Evolutionary conservation across 2,113 vertebrate genomes (phyloP), one percentile per base, ranked within the genome.

Genomic region (Oplegnathus fasciatus): DNA sequence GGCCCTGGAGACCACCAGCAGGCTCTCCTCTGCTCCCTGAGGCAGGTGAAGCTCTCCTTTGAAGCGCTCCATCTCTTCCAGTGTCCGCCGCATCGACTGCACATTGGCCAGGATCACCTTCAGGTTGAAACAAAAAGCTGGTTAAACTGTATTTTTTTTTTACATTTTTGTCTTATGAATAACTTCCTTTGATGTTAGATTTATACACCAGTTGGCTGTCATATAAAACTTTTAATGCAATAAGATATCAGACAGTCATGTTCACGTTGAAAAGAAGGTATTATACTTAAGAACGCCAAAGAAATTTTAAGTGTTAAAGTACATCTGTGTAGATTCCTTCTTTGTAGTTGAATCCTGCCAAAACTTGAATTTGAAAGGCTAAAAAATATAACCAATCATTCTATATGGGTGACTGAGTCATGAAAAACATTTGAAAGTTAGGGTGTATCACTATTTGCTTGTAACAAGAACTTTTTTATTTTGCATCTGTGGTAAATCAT

Each of bases 81-180:
- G 82, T 1, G 94, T 95, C 80, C 93, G 96, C 92, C 93, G 96
- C 96, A 98, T 98, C 17, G 96, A 95, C 74, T 88, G 93, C 64
- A 98, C 78, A n/a, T 96, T 97, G 79, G 94, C 96, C 65, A 97
- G 91, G 54, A 99, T 97, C 82, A 98, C 96, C 98, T 99, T 13
- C n/a, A 69, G 14, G 62, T 48, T 4, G 20, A 84, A 44, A 72
- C 28, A 67, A 54, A 17, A 64, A 7, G 26, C 10, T 55, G 10
- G 22, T 40, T 15, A 0, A 50, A 24, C n/a, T 65, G 22, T 42
- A 8, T 6, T 9, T 40, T 42, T 6, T 9, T 40, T 42, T n/a
- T 30, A 37, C 4, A 71, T 68, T 46, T 37, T 55, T 40, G 22
- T 55, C 22, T 15, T 42, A 1, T 57, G 3, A 44, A 14, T 42